Percentiles rank a stretch among this genome's conserved stretches.
phyloP scores from a whole-genome alignment of 2,888 invertebrate genomes.

The Melanchra persicariae region DNA sequence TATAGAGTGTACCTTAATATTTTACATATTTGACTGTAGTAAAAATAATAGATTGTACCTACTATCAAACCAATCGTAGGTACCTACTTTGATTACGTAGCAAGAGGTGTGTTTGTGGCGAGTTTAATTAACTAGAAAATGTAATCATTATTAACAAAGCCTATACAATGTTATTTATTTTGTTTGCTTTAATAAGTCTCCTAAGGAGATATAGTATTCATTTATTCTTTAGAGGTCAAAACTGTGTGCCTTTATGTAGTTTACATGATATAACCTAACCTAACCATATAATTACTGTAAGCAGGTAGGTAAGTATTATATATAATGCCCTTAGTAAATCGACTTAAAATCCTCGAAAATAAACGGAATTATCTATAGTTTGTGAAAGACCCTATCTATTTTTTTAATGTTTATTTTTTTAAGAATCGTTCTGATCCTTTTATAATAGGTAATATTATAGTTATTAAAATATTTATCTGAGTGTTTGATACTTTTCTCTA shows the following conservation, averaged over 20 bases:
- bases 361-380: background rate
- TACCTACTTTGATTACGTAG: constrained; percentile 38
- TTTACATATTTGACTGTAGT: constrained; percentile 24
- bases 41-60: constrained; percentile 9
- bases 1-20: constrained; percentile 39
- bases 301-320: constrained; percentile 13
- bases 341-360: constrained; percentile 35
- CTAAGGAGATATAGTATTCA: constrained; percentile 63
- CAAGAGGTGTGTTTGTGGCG: constrained; percentile 23
- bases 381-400: constrained; percentile 43
- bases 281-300: background rate
- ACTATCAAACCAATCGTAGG: constrained; percentile 29
- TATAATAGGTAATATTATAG: background rate
- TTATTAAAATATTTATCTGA: constrained; percentile 9
- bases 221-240: constrained; percentile 40
- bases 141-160: constrained; percentile 38
- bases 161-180: constrained; percentile 52
- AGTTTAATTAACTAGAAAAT: constrained; percentile 40
- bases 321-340: background rate
- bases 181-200: constrained; percentile 58
- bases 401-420: background rate
- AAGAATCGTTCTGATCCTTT: constrained; percentile 16
- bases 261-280: background rate
- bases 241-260: constrained; percentile 42
- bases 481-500: constrained; percentile 43